Base-by-base conservation (phyloP, 2,888 invertebrate genomes). In the Rhaphigaster nebulosa region DNA sequence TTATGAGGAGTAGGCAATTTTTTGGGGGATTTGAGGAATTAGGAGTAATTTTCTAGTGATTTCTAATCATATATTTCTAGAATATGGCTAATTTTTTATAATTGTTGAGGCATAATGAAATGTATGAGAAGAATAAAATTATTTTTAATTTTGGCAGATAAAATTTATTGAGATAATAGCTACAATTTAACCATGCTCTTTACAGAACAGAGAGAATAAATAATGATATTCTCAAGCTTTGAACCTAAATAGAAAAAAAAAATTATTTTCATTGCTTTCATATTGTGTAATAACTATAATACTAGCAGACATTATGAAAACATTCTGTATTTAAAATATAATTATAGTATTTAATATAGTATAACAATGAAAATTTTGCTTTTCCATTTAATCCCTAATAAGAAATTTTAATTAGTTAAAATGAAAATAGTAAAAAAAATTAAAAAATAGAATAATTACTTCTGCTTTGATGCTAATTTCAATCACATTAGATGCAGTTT, bases 371-470 rank as follows among this genome's bases (percentile, higher is more conserved):
- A 26, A 26, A 56, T 8, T 10, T 26, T 26, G 26, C 13, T 5
- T 56, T 56, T 26, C n/a, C 26, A 29, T 60, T 60, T 18, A 15
- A 52, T 52, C 18, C 52, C 4, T 26, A 26, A 56, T 12, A 8
- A 56, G 5, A 23, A 56, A 8, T 70, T 70, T 70, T 34, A 34
- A 76, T 45, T 26, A 84, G 3, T 84, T 84, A 23, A 84, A 84
- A 84, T 84, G n/a, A 15, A 20, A 80, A 80, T 15, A 84, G 13
- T 84, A 84, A n/a, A 50, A 45, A 2, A 45, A 84, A 45, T 45
- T 84, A 38, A 18, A 38, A 76, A 76, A 34, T 38, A 3, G 20
- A 29, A 88, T 45, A 60, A 29, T 70, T 88, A 91, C 91, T 88
- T 90, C 90, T 8, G n/a, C 12, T 84, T 84, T 84, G 41, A 84